These are phyloP conservation scores for Acyrthosiphon pisum DNA, from an alignment of 1,140 invertebrate species.

Conservation along the genomic window DNA sequence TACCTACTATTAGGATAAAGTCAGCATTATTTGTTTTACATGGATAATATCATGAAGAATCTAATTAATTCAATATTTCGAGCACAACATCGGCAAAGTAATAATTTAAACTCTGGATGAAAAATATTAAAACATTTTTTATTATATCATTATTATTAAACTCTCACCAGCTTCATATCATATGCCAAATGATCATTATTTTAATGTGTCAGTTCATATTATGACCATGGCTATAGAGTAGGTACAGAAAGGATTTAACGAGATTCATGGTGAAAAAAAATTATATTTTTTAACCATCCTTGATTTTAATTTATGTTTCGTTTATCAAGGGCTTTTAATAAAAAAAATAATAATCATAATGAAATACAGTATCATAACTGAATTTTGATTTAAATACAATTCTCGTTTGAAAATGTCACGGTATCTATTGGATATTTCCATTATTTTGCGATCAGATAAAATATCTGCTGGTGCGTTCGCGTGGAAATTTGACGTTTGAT, in stretches of 20 bases:
- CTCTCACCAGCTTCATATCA: neutral
- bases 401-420: neutral
- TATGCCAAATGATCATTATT: neutral
- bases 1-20: neutral
- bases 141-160: neutral
- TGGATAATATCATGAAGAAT: neutral
- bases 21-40: neutral
- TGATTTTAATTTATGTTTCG: conserved; percentile 42
- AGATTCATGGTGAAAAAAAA: conserved; percentile 45
- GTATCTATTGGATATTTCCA: neutral
- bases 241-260: neutral
- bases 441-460: neutral
- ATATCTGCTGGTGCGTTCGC: neutral
- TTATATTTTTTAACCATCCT: conserved; percentile 32
- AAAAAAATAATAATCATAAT: neutral
- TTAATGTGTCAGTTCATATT: neutral
- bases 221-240: conserved; percentile 14
- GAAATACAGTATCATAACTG: neutral
- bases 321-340: conserved; percentile 31
- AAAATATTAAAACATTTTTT: neutral
- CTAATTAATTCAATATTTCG: neutral
- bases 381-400: neutral
- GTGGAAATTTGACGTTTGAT: neutral
- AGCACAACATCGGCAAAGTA: neutral
- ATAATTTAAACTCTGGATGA: neutral